A percentile compares a stretch with the other conserved stretches of the same genome.
phyloP scores from a whole-genome alignment of 1,140 invertebrate genomes.

The Drosophila mauritiana region DNA sequence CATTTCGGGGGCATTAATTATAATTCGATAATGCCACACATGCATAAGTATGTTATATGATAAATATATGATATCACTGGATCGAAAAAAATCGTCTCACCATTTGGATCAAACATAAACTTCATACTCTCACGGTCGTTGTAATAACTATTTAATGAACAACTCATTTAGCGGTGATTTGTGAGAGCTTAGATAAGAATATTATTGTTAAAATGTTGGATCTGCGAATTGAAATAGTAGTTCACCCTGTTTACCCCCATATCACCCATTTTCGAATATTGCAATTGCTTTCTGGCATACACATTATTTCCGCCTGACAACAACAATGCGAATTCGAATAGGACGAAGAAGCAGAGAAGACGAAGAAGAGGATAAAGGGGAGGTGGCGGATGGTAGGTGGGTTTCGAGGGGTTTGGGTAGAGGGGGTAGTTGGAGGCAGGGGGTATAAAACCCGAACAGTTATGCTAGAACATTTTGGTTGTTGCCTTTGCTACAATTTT shows the following conservation, averaged over 20 bases:
- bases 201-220: too few relatives aligned
- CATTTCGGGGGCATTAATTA: slow-evolving; percentile 23
- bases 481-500: slow-evolving; percentile 26
- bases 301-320: slow-evolving; percentile 44
- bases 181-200: too few relatives aligned
- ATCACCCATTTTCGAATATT: slow-evolving; percentile 28
- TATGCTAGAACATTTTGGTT: slow-evolving; percentile 24
- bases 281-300: slow-evolving; percentile 45
- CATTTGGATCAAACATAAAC: not conserved
- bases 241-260: not conserved
- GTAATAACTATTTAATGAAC: too few relatives aligned
- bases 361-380: not conserved
- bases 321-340: slow-evolving; percentile 9
- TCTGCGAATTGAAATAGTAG: too few relatives aligned
- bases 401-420: not conserved
- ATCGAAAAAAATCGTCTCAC: not conserved
- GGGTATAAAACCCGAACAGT: slow-evolving; percentile 17
- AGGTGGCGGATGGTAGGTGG: not conserved
- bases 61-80: not conserved
- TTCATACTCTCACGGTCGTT: not conserved
- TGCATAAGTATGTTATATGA: not conserved
- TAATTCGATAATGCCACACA: slow-evolving; percentile 21
- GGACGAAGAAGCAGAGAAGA: not conserved
- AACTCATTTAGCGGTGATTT: too few relatives aligned
- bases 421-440: not conserved